phyloP scores from a whole-genome alignment of 2,888 invertebrate genomes.

The Stenodera caucasica region DNA sequence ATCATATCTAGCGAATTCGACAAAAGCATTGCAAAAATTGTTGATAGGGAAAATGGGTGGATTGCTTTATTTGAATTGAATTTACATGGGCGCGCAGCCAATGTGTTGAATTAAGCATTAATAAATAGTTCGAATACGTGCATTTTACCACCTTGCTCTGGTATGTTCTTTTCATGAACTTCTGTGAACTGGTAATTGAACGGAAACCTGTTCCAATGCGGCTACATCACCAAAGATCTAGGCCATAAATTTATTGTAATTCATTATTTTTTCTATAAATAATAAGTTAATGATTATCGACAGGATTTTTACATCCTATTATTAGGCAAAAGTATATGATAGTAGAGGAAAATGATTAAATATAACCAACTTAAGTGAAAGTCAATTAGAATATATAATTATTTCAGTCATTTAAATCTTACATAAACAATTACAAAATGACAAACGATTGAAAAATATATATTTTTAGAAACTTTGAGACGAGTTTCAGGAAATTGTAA shows the following conservation, averaged over 20 bases:
- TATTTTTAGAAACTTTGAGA: background rate
- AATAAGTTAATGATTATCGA: too few species aligned
- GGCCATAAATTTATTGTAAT: background rate
- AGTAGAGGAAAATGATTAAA: background rate
- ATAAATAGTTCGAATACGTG: slow-evolving; percentile 30
- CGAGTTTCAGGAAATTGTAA: too few species aligned
- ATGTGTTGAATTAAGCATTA: slow-evolving; percentile 30
- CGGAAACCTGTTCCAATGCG: slow-evolving; percentile 1
- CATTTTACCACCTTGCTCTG: slow-evolving; percentile 30
- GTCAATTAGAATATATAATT: background rate
- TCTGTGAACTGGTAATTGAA: slow-evolving; percentile 12
- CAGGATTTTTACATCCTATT: background rate
- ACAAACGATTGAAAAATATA: background rate
- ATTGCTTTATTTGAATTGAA: slow-evolving; percentile 10
- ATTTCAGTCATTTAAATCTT: background rate
- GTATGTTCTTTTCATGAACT: slow-evolving; percentile 28
- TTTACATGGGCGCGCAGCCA: slow-evolving; percentile 31
- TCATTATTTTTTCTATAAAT: slow-evolving; percentile 4
- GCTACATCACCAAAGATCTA: background rate
- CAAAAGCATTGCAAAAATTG: background rate
- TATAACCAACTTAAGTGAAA: background rate
- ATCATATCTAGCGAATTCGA: background rate
- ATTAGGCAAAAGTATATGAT: background rate
- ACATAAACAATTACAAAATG: background rate
- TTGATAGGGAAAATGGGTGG: background rate